Evolutionary conservation across 2,888 invertebrate species (phyloP).

Genomic region (Amblyjoppa proteus): DNA sequence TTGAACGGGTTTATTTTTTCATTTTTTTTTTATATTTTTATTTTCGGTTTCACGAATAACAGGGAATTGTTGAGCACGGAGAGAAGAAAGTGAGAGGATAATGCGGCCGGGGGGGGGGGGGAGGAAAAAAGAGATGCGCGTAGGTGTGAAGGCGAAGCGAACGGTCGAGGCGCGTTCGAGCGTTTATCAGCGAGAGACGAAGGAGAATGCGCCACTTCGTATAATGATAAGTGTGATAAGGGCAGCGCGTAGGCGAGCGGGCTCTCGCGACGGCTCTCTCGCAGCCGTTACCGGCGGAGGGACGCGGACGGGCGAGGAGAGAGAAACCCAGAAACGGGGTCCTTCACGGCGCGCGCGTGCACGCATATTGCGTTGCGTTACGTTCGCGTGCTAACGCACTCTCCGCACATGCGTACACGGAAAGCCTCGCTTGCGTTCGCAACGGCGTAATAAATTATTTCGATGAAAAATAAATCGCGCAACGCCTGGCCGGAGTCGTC

Average conservation of each 20-base stretch:
- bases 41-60: background rate
- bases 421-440: background rate
- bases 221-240: conserved; percentile 68
- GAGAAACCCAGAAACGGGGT: background rate
- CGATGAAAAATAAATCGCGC: conserved; percentile 55
- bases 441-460: conserved; percentile 53
- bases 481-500: conserved; percentile 45
- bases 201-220: conserved; percentile 65
- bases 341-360: conserved; percentile 29
- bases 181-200: conserved; percentile 44
- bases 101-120: background rate
- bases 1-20: background rate
- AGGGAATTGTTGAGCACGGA: conserved; percentile 14
- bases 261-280: conserved; percentile 34
- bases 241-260: conserved; percentile 60
- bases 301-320: conserved; percentile 14
- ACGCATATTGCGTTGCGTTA: conserved; percentile 44
- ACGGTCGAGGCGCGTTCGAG: conserved; percentile 54
- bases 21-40: background rate
- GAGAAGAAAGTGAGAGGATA: conserved; percentile 26
- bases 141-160: conserved; percentile 34
- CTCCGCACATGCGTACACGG: background rate
- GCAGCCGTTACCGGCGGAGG: conserved; percentile 16
- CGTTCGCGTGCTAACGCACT: conserved; percentile 36
- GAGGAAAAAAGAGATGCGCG: conserved; percentile 29